Evolutionary conservation across 2,113 vertebrate species (phyloP), one percentile per base, ranked within the genome.

Genomic region (Astatotilapia flaviijosephi): DNA sequence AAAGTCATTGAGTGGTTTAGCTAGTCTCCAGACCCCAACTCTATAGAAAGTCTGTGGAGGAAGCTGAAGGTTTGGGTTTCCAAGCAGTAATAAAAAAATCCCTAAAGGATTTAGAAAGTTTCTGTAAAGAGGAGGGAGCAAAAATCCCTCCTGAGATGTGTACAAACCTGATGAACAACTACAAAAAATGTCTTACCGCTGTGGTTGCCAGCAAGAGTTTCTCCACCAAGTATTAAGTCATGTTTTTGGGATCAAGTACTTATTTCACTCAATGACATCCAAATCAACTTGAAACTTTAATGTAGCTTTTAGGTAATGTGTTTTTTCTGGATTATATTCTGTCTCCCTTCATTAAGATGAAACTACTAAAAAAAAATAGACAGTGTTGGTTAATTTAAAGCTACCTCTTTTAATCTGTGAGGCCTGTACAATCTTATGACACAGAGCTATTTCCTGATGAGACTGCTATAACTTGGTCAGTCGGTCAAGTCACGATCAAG

Each of bases 261-360:
- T 68, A 68, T 68, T 68, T 68, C 4, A 68, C 19, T 3, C 35
- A 23, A 8, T 0, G 62, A 68, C 19, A 13, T 21, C 0, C 0
- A 68, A 68, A 68, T 68, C 62, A 68, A 14, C n/a, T 40, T 14
- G n/a, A 40, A 68, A 68, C 62, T 68, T 68, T 68, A 40, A 68
- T 68, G 1, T 40, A 68, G 35, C 35, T 40, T 68, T 68, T 68
- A 68, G 0, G 3, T 21, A 68, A 68, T 21, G 33, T 68, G 35
- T 40, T 4, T 68, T 68, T 68, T 40, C 62, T 40, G 62, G 35
- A 40, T 68, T 40, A 68, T 68, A 68, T 9, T 40, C 62, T 68
- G 62, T 40, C 19, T 37, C 62, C 19, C 6, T 21, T 40, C 11
- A 40, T 68, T 40, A 68, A 68, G 14, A 68, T 0, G 0, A 68